These are phyloP conservation scores for Propithecus deckenii DNA, from an alignment of 2,797 vertebrate genomes.

Conservation along the genomic window DNA sequence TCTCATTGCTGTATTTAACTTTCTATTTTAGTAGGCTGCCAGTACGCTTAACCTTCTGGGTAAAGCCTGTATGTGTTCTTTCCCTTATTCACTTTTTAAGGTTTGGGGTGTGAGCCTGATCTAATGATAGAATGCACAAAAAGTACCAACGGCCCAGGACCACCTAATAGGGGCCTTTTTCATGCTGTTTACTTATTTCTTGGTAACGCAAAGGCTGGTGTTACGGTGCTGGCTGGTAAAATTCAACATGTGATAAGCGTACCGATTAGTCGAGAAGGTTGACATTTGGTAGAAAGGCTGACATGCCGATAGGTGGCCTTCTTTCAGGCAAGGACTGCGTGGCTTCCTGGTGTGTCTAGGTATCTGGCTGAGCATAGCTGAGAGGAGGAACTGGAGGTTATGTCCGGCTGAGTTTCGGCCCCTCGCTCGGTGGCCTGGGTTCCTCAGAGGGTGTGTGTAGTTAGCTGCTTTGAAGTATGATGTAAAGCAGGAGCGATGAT, in stretches of 20 bases:
- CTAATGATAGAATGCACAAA: neutral
- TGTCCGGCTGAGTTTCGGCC: neutral
- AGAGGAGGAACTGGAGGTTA: neutral
- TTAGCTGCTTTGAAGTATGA: neutral
- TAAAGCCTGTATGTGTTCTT: slow-evolving; percentile 58
- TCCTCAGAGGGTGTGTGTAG: neutral
- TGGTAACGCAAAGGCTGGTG: neutral
- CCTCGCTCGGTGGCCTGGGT: neutral
- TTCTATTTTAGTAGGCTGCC: slow-evolving; percentile 69
- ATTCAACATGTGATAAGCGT: neutral
- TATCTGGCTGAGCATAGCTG: neutral
- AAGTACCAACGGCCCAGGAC: neutral
- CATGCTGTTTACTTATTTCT: neutral
- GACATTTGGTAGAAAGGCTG: neutral
- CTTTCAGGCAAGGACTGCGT: neutral
- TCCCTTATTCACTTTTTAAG: slow-evolving; percentile 70
- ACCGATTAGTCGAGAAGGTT: neutral
- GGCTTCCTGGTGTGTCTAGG: neutral
- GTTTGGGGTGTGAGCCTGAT: neutral
- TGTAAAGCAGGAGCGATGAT: neutral
- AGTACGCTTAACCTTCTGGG: slow-evolving; percentile 47
- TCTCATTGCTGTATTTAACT: slow-evolving; percentile 51
- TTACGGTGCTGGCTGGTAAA: slow-evolving; percentile 6
- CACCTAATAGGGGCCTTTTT: neutral
- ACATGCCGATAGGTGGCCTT: neutral